These are phyloP conservation scores for Plagodis pulveraria DNA, from an alignment of 2,888 invertebrate species.

Conservation along the genomic window DNA sequence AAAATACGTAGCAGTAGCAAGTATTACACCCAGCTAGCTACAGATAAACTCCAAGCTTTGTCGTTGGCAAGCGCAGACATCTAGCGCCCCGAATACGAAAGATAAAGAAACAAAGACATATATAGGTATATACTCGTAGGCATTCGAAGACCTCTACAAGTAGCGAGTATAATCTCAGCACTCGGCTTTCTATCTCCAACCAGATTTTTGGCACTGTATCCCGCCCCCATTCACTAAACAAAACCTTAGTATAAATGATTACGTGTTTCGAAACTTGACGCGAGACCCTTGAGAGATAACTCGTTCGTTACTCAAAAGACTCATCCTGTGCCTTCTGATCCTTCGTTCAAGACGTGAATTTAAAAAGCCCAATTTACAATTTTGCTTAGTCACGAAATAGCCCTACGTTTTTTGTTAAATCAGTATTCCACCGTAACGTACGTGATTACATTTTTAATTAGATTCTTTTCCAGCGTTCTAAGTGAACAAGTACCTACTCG, in stretches of 20 bases:
- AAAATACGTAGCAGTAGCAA: background rate
- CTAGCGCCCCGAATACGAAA: slow-evolving; percentile 32
- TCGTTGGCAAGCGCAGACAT: slow-evolving; percentile 35
- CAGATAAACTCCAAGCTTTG: slow-evolving; percentile 24
- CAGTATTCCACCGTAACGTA: slow-evolving; percentile 43
- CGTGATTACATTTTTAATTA: slow-evolving; percentile 58
- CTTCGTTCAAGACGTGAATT: slow-evolving; percentile 59
- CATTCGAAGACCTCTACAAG: slow-evolving; percentile 36
- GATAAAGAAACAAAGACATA: slow-evolving; percentile 41
- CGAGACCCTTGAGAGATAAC: slow-evolving; percentile 58
- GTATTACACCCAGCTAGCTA: slow-evolving; percentile 1
- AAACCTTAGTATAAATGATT: slow-evolving; percentile 55
- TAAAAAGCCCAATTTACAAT: slow-evolving; percentile 57
- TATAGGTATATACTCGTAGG: slow-evolving; percentile 34
- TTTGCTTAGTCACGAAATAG: slow-evolving; percentile 46
- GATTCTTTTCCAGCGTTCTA: slow-evolving; percentile 46
- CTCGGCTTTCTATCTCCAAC: slow-evolving; percentile 30
- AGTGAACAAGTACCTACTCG: slow-evolving; percentile 37
- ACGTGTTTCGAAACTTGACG: slow-evolving; percentile 51
- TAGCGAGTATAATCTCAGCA: slow-evolving; percentile 32
- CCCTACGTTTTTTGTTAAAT: slow-evolving; percentile 46
- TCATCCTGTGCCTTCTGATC: slow-evolving; percentile 45
- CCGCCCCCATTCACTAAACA: slow-evolving; percentile 36
- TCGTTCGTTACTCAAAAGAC: slow-evolving; percentile 55
- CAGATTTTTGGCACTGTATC: slow-evolving; percentile 33